phyloP scores from a whole-genome alignment of 2,888 invertebrate genomes.

The Netelia fuscicornis region DNA sequence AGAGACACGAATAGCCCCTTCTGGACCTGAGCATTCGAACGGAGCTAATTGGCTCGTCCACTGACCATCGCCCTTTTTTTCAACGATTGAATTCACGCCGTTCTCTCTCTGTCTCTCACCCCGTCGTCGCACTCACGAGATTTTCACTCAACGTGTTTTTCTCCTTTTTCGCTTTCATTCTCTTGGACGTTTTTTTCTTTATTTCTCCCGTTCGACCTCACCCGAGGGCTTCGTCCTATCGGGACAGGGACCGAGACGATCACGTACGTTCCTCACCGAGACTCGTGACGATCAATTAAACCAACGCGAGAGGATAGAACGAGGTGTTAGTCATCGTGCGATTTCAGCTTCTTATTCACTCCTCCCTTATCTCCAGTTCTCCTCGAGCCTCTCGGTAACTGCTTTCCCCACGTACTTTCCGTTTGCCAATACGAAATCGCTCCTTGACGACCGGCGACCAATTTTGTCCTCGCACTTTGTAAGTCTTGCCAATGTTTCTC shows the following conservation, averaged over 20 bases:
- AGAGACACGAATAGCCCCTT: constrained; percentile 30
- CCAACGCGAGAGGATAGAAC: constrained; percentile 67
- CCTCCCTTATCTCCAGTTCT: neutral
- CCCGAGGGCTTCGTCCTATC: constrained; percentile 31
- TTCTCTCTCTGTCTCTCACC: constrained; percentile 49
- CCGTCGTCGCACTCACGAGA: constrained; percentile 16
- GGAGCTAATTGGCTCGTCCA: constrained; percentile 83
- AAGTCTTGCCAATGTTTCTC: neutral
- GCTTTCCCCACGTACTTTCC: neutral
- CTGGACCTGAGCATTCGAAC: constrained; percentile 79
- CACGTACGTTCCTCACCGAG: constrained; percentile 75
- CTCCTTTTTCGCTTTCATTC: constrained; percentile 11
- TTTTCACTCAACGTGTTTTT: constrained; percentile 4
- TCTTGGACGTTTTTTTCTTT: constrained; percentile 33
- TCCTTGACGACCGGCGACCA: neutral
- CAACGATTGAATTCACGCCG: constrained; percentile 68
- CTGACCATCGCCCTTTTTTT: constrained; percentile 79
- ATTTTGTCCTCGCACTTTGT: neutral
- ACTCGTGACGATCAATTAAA: constrained; percentile 80
- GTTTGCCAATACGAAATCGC: neutral
- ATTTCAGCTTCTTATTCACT: neutral
- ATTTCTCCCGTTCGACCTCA: constrained; percentile 10
- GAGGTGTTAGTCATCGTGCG: constrained; percentile 40
- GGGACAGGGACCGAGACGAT: constrained; percentile 49
- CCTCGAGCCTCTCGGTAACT: neutral